Conservation (phyloP, 2,888 invertebrate genomes). For the Myopa tessellatipennis region DNA sequence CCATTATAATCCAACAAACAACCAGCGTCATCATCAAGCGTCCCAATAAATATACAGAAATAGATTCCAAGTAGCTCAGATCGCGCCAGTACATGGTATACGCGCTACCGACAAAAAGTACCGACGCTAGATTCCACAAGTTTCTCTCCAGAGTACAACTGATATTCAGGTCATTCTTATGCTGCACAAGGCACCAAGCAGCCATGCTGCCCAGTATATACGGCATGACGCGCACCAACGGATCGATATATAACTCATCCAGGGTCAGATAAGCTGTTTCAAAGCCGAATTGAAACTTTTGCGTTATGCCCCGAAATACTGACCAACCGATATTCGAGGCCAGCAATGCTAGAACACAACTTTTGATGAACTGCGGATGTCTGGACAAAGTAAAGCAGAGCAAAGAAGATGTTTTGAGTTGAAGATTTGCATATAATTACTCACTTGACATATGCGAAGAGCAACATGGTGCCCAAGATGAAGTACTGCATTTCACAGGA, state of each 20-base stretch:
- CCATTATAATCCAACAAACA: constrained; percentile 71
- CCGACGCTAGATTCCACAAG: constrained; percentile 58
- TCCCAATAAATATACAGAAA: constrained; percentile 70
- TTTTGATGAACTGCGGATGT: constrained; percentile 55
- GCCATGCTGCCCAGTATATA: constrained; percentile 69
- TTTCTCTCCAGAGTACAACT: constrained; percentile 54
- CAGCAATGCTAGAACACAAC: constrained; percentile 47
- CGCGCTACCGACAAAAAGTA: constrained; percentile 58
- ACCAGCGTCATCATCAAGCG: constrained; percentile 68
- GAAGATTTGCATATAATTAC: constrained; percentile 32
- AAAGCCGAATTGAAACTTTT: constrained; percentile 58
- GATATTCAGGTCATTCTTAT: constrained; percentile 48
- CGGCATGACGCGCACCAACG: constrained; percentile 69
- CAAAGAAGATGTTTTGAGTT: background rate
- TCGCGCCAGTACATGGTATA: constrained; percentile 62
- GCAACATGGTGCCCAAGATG: constrained; percentile 56
- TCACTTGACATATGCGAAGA: constrained; percentile 63
- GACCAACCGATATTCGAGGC: constrained; percentile 50
- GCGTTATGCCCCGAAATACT: constrained; percentile 53
- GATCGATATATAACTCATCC: constrained; percentile 68
- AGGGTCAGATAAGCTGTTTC: constrained; percentile 55
- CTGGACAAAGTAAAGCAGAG: constrained; percentile 45
- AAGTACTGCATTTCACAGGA: constrained; percentile 68
- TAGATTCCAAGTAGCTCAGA: constrained; percentile 68
- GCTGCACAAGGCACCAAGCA: constrained; percentile 65